These are phyloP conservation scores for Numenius arquata DNA, from an alignment of 2,113 vertebrate genomes.

Conservation along the genomic window DNA sequence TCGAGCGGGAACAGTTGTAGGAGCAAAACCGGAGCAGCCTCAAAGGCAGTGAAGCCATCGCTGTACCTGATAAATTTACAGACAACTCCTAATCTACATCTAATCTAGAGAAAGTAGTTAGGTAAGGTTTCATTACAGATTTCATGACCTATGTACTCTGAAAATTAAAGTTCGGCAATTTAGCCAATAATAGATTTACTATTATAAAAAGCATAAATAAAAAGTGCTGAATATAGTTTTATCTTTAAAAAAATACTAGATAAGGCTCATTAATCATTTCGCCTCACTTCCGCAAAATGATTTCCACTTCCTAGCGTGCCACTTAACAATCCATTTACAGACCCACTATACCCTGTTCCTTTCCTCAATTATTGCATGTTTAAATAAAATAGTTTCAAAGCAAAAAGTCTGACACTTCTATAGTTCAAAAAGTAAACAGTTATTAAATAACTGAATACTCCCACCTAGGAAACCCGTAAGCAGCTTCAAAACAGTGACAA, in stretches of 20 bases:
- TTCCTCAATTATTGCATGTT: constrained; percentile 62
- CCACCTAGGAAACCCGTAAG: constrained; percentile 34
- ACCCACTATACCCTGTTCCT: constrained; percentile 24
- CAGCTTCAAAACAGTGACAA: constrained; percentile 52
- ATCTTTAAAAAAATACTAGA: constrained; percentile 51
- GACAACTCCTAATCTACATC: not conserved
- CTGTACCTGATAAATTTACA: not conserved
- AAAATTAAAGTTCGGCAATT: not conserved
- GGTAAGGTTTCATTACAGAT: not conserved
- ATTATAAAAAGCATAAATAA: constrained; percentile 67
- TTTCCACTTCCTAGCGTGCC: not conserved
- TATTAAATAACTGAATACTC: constrained; percentile 31
- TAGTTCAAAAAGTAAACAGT: constrained; percentile 15
- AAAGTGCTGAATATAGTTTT: constrained; percentile 56
- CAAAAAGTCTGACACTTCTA: constrained; percentile 3
- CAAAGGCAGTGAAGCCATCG: not conserved
- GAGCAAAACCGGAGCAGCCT: not conserved
- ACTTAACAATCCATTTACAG: not conserved
- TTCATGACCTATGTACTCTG: not conserved
- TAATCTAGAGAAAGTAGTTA: not conserved
- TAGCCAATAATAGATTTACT: constrained; percentile 1
- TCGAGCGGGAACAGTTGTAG: not conserved
- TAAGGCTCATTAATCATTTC: constrained; percentile 49
- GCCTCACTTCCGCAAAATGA: not conserved
- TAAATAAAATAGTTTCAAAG: constrained; percentile 54